These are phyloP conservation scores for Aelia acuminata DNA, from an alignment of 2,888 invertebrate species.

Conservation along the genomic window DNA sequence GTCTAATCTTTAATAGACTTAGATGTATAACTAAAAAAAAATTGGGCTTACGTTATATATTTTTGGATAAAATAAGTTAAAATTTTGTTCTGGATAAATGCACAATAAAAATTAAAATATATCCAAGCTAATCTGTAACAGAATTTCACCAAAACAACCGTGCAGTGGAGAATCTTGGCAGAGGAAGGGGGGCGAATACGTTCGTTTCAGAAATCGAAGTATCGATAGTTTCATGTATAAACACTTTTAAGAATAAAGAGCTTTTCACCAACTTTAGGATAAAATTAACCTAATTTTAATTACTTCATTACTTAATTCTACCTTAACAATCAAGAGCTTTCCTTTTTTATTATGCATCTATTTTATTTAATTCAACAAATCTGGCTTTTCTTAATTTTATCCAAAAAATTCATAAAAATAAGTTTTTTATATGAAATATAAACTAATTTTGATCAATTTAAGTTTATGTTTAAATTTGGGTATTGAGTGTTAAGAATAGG, in stretches of 20 bases:
- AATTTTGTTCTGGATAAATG: too few species aligned
- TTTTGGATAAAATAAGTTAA: too few species aligned
- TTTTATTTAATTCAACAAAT: not conserved
- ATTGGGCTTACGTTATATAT: too few species aligned
- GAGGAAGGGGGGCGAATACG: not conserved
- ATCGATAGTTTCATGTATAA: constrained; percentile 1
- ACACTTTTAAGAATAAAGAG: not conserved
- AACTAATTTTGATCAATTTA: not conserved
- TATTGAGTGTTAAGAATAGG: not conserved
- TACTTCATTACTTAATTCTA: not conserved
- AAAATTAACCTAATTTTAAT: not conserved
- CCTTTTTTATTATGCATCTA: not conserved
- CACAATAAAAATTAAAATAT: too few species aligned
- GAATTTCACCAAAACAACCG: too few species aligned
- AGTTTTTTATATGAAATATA: not conserved
- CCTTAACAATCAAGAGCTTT: not conserved
- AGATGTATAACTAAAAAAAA: too few species aligned
- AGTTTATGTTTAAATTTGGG: not conserved
- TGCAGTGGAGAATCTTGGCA: too few species aligned
- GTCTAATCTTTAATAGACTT: too few species aligned
- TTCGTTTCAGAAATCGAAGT: not conserved
- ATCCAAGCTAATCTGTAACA: too few species aligned
- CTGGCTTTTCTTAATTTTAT: not conserved
- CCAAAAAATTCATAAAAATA: too few species aligned
- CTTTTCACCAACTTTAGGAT: not conserved